phyloP scores from a whole-genome alignment of 2,797 vertebrate genomes.

The Iguana delicatissima region DNA sequence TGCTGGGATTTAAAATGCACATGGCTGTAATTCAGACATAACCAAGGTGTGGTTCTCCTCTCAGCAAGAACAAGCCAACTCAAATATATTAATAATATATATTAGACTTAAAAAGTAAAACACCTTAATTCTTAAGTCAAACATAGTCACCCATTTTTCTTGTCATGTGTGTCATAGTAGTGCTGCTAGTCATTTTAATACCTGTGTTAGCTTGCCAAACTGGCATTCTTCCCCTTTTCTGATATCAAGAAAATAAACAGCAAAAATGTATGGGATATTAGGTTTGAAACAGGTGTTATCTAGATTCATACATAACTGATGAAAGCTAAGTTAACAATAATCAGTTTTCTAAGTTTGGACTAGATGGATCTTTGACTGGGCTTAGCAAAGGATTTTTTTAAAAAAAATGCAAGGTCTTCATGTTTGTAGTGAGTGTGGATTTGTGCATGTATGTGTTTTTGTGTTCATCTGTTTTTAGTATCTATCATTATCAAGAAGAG shows the following conservation, averaged over 20 bases:
- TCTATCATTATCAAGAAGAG: not conserved
- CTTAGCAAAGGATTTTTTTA: not conserved
- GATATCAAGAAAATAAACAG: not conserved
- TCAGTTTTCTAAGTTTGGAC: not conserved
- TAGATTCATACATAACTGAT: not conserved
- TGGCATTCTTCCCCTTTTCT: not conserved
- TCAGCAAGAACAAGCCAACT: conserved; percentile 27
- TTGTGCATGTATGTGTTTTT: not conserved
- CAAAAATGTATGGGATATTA: not conserved
- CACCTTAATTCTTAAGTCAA: not conserved
- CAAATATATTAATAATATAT: not conserved
- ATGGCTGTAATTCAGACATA: conserved; percentile 18
- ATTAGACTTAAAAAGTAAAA: conserved; percentile 3
- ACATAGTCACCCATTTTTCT: not conserved
- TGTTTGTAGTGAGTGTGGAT: not conserved
- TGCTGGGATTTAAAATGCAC: conserved; percentile 48
- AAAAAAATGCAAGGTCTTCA: no score
- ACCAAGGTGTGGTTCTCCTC: conserved; percentile 16
- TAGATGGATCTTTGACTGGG: not conserved
- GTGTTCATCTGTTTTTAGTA: not conserved
- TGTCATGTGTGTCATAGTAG: not conserved
- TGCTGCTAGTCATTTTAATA: not conserved
- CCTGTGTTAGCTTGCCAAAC: not conserved
- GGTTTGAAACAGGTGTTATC: not conserved
- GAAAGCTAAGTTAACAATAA: not conserved